These are phyloP conservation scores for Chlamydotis undulata DNA, from an alignment of 2,113 vertebrate genomes.

Conservation along the genomic window DNA sequence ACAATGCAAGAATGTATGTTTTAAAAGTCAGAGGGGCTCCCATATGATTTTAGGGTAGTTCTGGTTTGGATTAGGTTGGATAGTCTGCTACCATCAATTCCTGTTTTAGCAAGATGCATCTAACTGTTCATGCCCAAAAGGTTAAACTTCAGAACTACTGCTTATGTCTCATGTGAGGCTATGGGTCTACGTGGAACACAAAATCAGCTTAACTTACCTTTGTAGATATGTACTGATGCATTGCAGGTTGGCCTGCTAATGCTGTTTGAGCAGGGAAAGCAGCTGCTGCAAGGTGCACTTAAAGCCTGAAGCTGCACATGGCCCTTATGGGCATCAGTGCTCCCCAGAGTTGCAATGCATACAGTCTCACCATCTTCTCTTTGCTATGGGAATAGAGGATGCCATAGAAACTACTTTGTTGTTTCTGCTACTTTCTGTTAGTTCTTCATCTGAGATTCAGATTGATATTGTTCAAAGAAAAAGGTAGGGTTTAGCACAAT, in stretches of 20 bases:
- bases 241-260: rapidly evolving
- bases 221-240: too few species aligned
- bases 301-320: not conserved
- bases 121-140: not conserved
- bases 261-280: not conserved
- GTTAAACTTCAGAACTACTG: not conserved
- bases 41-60: not conserved
- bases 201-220: not conserved
- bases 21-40: not conserved
- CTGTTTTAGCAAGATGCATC: not conserved
- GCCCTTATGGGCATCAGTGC: not conserved
- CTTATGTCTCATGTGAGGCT: not conserved
- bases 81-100: not conserved
- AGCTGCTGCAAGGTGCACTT: not conserved
- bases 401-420: not conserved
- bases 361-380: not conserved
- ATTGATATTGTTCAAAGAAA: not conserved
- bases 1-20: not conserved
- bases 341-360: not conserved
- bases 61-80: not conserved
- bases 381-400: not conserved
- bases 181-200: rapidly evolving
- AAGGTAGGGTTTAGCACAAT: not conserved
- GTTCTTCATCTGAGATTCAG: not conserved
- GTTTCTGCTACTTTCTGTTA: not conserved